phyloP scores from a whole-genome alignment of 2,113 vertebrate species.

The Montifringilla adamsi region DNA sequence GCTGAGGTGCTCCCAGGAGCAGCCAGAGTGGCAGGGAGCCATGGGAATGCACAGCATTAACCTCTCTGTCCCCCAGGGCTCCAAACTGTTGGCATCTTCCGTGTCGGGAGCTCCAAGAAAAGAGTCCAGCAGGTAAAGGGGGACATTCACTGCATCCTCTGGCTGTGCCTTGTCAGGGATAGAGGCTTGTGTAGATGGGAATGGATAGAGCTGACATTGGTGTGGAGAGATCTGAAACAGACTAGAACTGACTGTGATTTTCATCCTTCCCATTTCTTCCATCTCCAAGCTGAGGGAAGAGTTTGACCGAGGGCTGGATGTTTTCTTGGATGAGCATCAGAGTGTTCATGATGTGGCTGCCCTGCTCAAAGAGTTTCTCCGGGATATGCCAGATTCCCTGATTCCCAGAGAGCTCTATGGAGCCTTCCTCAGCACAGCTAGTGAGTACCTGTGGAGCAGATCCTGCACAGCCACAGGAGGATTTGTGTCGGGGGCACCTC shows the following conservation, averaged over 20 bases:
- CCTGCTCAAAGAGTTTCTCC: conserved; percentile 89
- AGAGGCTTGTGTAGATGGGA: background rate
- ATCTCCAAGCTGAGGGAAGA: conserved; percentile 73
- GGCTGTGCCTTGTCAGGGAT: background rate
- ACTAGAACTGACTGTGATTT: background rate
- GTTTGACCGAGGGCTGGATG: conserved; percentile 73
- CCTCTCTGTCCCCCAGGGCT: conserved; percentile 75
- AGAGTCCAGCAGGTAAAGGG: conserved; percentile 85
- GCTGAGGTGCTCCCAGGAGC: background rate
- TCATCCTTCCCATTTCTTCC: background rate
- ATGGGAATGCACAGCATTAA: background rate
- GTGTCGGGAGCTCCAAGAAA: conserved; percentile 86
- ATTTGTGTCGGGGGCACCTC: background rate
- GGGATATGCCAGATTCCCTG: conserved; percentile 86
- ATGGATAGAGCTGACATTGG: background rate
- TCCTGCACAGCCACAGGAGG: background rate
- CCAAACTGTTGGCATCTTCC: conserved; percentile 88
- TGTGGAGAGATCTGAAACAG: background rate
- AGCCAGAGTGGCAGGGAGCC: accelerated
- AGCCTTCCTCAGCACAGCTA: conserved; percentile 87
- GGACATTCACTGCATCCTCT: background rate
- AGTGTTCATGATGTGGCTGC: conserved; percentile 90
- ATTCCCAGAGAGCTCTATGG: conserved; percentile 85
- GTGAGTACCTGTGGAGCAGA: conserved; percentile 59
- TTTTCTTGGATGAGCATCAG: conserved; percentile 83